phyloP scores from a whole-genome alignment of 2,113 vertebrate genomes.

The Actenoides hombroni region DNA sequence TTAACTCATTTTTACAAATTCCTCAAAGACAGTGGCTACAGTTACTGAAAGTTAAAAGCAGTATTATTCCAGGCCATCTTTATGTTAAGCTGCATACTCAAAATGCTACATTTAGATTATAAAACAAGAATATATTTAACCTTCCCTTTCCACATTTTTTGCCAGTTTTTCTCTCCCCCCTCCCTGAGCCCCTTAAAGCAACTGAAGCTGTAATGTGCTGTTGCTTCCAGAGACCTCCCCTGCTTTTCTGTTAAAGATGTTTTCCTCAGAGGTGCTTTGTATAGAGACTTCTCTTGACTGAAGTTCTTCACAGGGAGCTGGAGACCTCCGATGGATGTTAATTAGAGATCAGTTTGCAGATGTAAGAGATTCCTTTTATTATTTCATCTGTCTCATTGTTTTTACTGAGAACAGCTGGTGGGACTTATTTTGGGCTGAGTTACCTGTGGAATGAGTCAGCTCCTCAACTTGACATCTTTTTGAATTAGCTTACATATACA shows the following conservation, averaged over 20 bases:
- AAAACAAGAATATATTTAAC: background rate
- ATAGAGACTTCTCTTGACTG: slow-evolving; percentile 23
- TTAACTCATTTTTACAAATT: background rate
- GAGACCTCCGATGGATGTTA: slow-evolving; percentile 56
- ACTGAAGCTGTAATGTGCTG: background rate
- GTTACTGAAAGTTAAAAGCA: background rate
- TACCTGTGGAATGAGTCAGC: slow-evolving; percentile 55
- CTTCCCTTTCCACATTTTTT: background rate
- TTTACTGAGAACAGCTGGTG: slow-evolving; percentile 43
- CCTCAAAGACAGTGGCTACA: background rate
- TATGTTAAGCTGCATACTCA: background rate
- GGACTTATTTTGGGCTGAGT: slow-evolving; percentile 11
- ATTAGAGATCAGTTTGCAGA: slow-evolving; percentile 61
- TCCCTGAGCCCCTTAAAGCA: background rate
- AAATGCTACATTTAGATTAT: background rate
- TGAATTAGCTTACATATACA: background rate
- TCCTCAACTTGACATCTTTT: slow-evolving; percentile 7
- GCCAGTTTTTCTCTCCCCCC: background rate
- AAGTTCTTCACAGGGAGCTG: slow-evolving; percentile 58
- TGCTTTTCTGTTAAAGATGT: slow-evolving; percentile 19
- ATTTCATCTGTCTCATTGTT: slow-evolving; percentile 40
- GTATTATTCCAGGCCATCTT: background rate
- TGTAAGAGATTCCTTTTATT: slow-evolving; percentile 38
- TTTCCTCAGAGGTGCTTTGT: slow-evolving; percentile 36
- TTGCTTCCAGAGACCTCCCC: slow-evolving; percentile 1